These are phyloP conservation scores for Gibbula magus DNA, from an alignment of 2,888 invertebrate species.

Conservation along the genomic window DNA sequence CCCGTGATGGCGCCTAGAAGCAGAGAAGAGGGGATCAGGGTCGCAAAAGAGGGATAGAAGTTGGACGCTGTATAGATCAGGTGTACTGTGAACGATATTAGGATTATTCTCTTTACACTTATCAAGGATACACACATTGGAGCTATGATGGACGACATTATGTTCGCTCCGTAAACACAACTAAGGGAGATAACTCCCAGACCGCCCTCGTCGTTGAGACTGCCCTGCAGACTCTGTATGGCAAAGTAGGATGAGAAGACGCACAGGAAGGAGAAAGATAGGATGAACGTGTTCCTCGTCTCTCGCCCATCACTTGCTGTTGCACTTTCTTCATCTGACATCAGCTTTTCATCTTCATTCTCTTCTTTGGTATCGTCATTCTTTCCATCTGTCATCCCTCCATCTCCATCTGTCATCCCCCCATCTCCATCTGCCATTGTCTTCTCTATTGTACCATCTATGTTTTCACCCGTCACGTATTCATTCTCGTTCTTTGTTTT, in stretches of 20 bases:
- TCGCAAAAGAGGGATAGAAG: constrained; percentile 63
- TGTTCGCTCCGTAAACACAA: constrained; percentile 53
- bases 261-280: neutral
- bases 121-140: neutral
- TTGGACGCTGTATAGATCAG: constrained; percentile 63
- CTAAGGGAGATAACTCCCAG: constrained; percentile 62
- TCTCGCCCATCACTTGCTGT: neutral
- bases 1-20: constrained; percentile 65
- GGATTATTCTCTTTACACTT: constrained; percentile 33
- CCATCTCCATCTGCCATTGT: no score
- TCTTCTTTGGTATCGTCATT: no score
- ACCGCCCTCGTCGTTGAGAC: constrained; percentile 57
- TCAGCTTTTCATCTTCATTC: no score
- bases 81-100: constrained; percentile 59
- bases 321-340: no score
- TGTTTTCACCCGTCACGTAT: no score
- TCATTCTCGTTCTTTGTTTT: no score
- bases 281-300: neutral
- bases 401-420: no score
- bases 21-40: constrained; percentile 65
- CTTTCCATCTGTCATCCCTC: no score
- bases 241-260: constrained; percentile 34
- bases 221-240: constrained; percentile 66
- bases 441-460: no score
- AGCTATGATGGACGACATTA: neutral